A percentile compares a stretch with the other conserved stretches of the same genome.
Evolutionary conservation across 2,797 vertebrate genomes (phyloP).

Genomic region (Coregonus ussuriensis): DNA sequence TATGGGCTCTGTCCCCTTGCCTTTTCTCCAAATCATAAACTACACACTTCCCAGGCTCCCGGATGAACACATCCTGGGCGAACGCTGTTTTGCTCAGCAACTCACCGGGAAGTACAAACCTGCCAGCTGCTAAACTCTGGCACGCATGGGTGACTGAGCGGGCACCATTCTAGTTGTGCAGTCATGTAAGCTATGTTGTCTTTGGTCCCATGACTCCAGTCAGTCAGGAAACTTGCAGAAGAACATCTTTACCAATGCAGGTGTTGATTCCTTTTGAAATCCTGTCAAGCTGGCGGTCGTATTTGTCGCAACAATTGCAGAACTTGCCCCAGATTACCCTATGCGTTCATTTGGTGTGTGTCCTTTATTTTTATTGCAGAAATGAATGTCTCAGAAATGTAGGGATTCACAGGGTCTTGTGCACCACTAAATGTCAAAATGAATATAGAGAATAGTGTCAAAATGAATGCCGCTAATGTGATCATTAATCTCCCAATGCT

Average conservation of each 20-base stretch:
- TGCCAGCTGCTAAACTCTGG: not conserved
- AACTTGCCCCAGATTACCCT: too few species aligned
- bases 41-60: not conserved
- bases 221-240: too few species aligned
- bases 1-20: not conserved
- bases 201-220: not conserved
- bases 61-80: not conserved
- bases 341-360: too few species aligned
- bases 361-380: conserved; percentile 5
- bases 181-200: not conserved
- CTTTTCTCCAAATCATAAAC: not conserved
- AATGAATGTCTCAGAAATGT: not conserved
- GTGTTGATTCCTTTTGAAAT: too few species aligned
- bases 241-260: too few species aligned
- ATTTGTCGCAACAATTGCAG: too few species aligned
- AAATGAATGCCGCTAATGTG: conserved; percentile 7
- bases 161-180: not conserved
- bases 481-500: conserved; percentile 16
- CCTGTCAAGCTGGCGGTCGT: too few species aligned
- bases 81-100: not conserved
- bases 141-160: not conserved
- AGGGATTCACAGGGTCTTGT: not conserved
- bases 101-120: not conserved
- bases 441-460: conserved; percentile 8
- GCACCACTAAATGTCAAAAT: conserved; percentile 8